Conservation (phyloP, 2,113 vertebrate genomes). For the Pithys albifrons region DNA sequence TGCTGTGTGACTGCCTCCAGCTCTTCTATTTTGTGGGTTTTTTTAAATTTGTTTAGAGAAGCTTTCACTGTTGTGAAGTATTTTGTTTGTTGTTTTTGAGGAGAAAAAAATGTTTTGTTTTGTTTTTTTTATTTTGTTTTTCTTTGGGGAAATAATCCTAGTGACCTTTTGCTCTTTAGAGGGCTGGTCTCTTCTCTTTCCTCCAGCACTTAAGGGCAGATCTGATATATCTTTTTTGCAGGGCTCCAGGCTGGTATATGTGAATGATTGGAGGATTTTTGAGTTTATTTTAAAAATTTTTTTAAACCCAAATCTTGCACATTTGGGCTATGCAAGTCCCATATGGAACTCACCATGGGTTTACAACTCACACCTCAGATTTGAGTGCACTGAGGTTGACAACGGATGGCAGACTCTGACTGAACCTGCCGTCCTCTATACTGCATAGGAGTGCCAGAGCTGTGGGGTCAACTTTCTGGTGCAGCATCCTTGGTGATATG, state of each 20-base stretch:
- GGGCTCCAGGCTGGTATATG: not conserved
- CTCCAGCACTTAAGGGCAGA: not conserved
- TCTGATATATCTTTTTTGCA: not conserved
- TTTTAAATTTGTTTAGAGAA: not conserved
- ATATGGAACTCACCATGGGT: not conserved
- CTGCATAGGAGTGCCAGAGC: too few relatives aligned
- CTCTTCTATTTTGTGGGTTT: not conserved
- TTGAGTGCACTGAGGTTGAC: not conserved
- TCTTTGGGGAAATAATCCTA: not conserved
- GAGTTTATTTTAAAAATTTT: not conserved
- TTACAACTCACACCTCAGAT: not conserved
- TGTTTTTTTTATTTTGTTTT: accelerated
- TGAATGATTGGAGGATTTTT: not conserved
- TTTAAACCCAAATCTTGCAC: not conserved
- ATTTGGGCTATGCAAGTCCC: not conserved
- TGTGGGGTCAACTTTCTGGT: not conserved
- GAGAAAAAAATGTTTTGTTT: not conserved
- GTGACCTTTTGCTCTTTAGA: not conserved
- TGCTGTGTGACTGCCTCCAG: constrained; percentile 35
- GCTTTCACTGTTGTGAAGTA: not conserved
- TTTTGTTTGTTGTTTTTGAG: not conserved
- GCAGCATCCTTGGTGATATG: not conserved
- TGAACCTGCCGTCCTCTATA: not conserved
- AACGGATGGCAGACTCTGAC: not conserved
- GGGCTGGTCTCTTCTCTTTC: not conserved